These are phyloP conservation scores for Augiades crinisus DNA, from an alignment of 2,888 invertebrate species.

Conservation along the genomic window DNA sequence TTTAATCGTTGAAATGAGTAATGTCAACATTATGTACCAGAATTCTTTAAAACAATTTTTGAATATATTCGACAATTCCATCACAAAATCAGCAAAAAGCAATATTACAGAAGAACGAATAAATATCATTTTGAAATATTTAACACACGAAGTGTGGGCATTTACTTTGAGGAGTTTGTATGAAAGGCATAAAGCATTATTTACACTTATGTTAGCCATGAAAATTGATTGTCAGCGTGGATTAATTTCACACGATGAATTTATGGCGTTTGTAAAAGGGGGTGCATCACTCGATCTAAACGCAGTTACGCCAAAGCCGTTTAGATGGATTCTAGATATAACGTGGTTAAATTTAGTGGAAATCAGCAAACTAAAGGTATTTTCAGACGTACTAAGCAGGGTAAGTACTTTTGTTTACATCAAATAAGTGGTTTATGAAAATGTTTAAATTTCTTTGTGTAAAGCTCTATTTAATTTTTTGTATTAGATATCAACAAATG, in stretches of 20 bases:
- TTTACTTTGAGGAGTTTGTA: slow-evolving; percentile 96
- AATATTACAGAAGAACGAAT: slow-evolving; percentile 93
- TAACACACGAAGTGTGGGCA: slow-evolving; percentile 96
- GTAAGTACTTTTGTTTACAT: slow-evolving; percentile 64
- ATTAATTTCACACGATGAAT: slow-evolving; percentile 93
- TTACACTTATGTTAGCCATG: slow-evolving; percentile 96
- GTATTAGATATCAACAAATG: slow-evolving; percentile 88
- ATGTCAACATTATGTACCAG: slow-evolving; percentile 98
- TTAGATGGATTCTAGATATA: slow-evolving; percentile 96
- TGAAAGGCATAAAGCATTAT: slow-evolving; percentile 95
- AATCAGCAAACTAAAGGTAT: slow-evolving; percentile 91
- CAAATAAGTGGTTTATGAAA: no score
- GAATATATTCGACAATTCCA: slow-evolving; percentile 95
- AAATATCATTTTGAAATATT: slow-evolving; percentile 91
- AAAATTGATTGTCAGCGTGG: slow-evolving; percentile 95
- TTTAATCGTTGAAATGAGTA: slow-evolving; percentile 97
- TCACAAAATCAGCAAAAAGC: slow-evolving; percentile 93
- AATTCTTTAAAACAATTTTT: slow-evolving; percentile 97
- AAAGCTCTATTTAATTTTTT: slow-evolving; percentile 1
- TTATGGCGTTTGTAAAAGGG: slow-evolving; percentile 97
- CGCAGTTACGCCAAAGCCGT: slow-evolving; percentile 95
- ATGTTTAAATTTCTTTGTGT: no score
- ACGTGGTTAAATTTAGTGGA: slow-evolving; percentile 98
- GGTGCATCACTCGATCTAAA: slow-evolving; percentile 97
- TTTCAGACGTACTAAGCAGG: slow-evolving; percentile 89